phyloP scores from a whole-genome alignment of 2,797 vertebrate genomes.

The Kryptopterus vitreolus region DNA sequence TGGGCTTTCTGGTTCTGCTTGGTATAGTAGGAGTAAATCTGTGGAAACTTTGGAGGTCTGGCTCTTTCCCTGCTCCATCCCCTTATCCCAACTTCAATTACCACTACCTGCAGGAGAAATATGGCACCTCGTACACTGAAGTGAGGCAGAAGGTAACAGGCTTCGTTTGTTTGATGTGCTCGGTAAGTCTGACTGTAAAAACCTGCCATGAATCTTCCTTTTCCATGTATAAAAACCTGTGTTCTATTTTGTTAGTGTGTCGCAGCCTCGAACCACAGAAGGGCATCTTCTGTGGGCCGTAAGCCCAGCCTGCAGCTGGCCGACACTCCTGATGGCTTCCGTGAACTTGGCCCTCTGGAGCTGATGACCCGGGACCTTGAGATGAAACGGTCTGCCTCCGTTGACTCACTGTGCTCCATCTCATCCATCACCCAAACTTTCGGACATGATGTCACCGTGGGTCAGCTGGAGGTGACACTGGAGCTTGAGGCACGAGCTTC shows the following conservation, averaged over 20 bases:
- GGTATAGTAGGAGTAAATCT: constrained; percentile 85
- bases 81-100: constrained; percentile 98
- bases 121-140: constrained; percentile 80
- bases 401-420: constrained; percentile 92
- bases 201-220: not conserved
- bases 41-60: constrained; percentile 95
- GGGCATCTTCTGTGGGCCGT: constrained; percentile 62
- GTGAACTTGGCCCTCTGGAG: constrained; percentile 83
- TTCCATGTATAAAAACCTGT: not conserved
- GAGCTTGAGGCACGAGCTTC: constrained; percentile 77
- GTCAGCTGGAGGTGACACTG: constrained; percentile 92
- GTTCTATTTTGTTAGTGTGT: constrained; percentile 71
- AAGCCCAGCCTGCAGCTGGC: constrained; percentile 84
- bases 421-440: constrained; percentile 96
- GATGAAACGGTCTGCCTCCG: constrained; percentile 88
- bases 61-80: constrained; percentile 88
- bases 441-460: constrained; percentile 90
- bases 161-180: not conserved
- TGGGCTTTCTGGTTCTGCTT: constrained; percentile 86
- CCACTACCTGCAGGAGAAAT: constrained; percentile 93
- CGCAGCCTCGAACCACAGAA: constrained; percentile 70
- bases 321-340: constrained; percentile 80
- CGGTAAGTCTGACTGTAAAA: constrained; percentile 10
- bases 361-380: constrained; percentile 86
- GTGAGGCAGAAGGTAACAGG: constrained; percentile 81